These are phyloP conservation scores for Eupithecia abbreviata DNA, from an alignment of 2,888 invertebrate species.

Conservation along the genomic window DNA sequence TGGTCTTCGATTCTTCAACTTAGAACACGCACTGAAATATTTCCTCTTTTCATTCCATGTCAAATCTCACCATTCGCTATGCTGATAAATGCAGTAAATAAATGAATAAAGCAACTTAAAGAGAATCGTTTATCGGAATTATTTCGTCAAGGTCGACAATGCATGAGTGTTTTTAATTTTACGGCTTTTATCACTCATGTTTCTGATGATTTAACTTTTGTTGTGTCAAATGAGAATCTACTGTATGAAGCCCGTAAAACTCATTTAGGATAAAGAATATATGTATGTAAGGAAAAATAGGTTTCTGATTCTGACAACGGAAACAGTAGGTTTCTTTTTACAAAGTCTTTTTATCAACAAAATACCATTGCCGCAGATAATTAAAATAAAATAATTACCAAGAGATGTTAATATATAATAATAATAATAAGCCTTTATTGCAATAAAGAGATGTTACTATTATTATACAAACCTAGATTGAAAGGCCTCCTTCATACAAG, in stretches of 20 bases:
- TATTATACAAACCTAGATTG: too few relatives aligned
- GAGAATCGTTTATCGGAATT: background rate
- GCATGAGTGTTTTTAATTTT: background rate
- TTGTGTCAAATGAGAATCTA: background rate
- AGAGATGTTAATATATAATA: too few relatives aligned
- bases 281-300: too few relatives aligned
- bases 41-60: slow-evolving; percentile 27
- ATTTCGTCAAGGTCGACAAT: background rate
- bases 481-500: too few relatives aligned
- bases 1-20: background rate
- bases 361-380: too few relatives aligned
- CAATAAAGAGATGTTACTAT: too few relatives aligned
- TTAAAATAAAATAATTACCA: too few relatives aligned
- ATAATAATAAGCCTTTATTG: too few relatives aligned
- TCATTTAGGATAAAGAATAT: background rate
- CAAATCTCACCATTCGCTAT: slow-evolving; percentile 60
- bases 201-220: background rate
- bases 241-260: background rate
- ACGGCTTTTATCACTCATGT: background rate
- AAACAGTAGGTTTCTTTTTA: background rate
- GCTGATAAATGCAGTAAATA: slow-evolving; percentile 55
- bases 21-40: slow-evolving; percentile 20
- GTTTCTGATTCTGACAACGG: too few relatives aligned
- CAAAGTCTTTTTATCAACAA: too few relatives aligned
- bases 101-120: background rate